Conservation (phyloP, 2,113 vertebrate genomes). For the Stercorarius parasiticus region DNA sequence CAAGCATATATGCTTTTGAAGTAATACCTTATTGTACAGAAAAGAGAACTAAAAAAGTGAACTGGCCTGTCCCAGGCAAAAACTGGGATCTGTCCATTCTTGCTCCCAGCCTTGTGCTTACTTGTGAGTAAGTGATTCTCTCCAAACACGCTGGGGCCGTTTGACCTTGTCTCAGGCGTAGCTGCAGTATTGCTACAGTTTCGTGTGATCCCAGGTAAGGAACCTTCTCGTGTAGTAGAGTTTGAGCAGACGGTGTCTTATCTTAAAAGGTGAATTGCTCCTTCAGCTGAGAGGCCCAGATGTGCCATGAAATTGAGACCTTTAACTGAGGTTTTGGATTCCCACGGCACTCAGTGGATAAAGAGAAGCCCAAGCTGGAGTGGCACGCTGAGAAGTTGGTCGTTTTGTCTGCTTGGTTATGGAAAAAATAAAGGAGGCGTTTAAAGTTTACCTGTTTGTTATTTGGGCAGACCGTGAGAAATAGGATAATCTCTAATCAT, state of each 20-base stretch:
- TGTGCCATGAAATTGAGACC: not conserved
- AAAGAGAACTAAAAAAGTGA: not conserved
- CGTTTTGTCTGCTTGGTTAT: not conserved
- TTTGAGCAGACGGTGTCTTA: not conserved
- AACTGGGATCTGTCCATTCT: not conserved
- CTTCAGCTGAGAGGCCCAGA: not conserved
- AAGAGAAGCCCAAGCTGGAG: not conserved
- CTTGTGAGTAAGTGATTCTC: not conserved
- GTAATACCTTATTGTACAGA: not conserved
- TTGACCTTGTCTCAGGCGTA: not conserved
- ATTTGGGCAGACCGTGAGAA: not conserved
- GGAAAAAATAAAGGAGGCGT: fast-evolving
- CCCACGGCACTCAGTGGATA: not conserved
- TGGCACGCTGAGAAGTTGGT: not conserved
- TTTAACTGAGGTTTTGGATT: not conserved
- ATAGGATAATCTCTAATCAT: not conserved
- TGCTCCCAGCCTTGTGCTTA: not conserved
- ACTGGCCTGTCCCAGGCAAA: not conserved
- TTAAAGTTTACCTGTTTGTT: not conserved
- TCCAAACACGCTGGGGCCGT: fast-evolving
- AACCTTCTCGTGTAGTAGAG: not conserved
- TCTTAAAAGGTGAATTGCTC: not conserved
- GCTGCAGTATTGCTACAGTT: not conserved
- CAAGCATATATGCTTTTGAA: not conserved
- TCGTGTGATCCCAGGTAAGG: not conserved